Evolutionary conservation across 2,888 invertebrate genomes (phyloP), one percentile per base, ranked within the genome.

Genomic region (Nebria brevicollis): DNA sequence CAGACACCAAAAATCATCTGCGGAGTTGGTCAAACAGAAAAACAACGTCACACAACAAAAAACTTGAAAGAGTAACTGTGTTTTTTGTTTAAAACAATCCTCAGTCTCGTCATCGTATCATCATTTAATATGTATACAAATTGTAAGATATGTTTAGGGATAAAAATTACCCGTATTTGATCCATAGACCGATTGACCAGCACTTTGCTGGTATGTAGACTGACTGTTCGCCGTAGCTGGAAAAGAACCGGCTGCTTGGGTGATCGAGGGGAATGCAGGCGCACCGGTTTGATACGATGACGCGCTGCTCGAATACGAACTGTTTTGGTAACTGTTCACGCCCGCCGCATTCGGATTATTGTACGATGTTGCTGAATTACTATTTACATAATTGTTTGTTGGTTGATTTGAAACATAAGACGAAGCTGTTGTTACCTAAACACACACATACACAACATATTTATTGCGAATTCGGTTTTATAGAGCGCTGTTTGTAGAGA

Each of bases 401-500:
- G 87, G 87, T 77, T 87, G 87, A 20, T 87, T 85, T 13, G 83
- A 76, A 6, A 80, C 82, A 66, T 83, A 83, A 4, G 83, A 78
- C 86, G 86, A 89, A 6, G 89, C 85, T 80, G 91, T 91, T 0
- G 90, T 89, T 77, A 90, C 85, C 88, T 92, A 73, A 41, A 73
- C 70, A 70, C 5, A n/a, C 15, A 70, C 70, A 54, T 54, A 54
- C 54, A 54, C 11, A 26, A 70, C 25, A 70, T 34, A 70, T 70
- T 70, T 25, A 66, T 11, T 34, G 34, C 70, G 25, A 70, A 7
- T 11, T n/a, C 25, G 25, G 11, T 26, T 8, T 54, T 54, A 6
- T 3, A 11, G 54, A 54, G 13, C 11, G 11, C 2, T 2, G 8
- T 54, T 70, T 25, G 70, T 11, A 34, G 5, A 34, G 34, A 34